Percentiles rank a stretch among this genome's conserved stretches.
Conservation (phyloP, 2,113 vertebrate species). For the Dolichotis patagonum region DNA sequence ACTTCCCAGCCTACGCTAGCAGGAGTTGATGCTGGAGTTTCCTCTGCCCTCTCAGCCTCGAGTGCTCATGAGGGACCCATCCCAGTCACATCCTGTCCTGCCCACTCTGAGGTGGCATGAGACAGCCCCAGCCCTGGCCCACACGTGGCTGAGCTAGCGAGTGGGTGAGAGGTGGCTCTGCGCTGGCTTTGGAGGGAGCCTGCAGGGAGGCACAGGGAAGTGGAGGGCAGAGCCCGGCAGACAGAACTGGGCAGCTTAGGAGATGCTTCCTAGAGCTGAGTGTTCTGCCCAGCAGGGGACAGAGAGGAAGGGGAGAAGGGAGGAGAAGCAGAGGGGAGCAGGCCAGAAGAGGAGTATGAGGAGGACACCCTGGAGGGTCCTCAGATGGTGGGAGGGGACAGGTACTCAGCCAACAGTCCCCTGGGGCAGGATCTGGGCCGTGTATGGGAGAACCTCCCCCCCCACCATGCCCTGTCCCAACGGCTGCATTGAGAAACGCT, state of each 20-base stretch:
- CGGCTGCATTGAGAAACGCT: neutral
- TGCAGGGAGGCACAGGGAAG: neutral
- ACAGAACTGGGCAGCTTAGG: fast-evolving
- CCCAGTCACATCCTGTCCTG: fast-evolving
- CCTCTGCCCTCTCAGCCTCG: neutral
- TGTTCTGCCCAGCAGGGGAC: neutral
- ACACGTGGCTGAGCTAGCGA: too few species aligned
- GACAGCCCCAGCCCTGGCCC: neutral
- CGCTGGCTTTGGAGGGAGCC: neutral
- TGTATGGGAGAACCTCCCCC: too few species aligned
- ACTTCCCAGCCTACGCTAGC: fast-evolving
- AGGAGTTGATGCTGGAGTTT: fast-evolving
- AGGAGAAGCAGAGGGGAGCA: neutral
- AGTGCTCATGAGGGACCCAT: neutral
- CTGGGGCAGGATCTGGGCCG: neutral
- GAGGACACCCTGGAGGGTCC: neutral
- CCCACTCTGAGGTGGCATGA: fast-evolving
- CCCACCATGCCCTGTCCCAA: too few species aligned
- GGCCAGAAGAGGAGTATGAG: neutral
- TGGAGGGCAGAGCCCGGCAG: neutral
- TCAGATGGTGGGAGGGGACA: neutral
- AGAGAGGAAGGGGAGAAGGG: neutral
- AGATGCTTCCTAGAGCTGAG: neutral
- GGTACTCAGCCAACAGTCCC: fast-evolving
- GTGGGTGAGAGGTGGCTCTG: neutral